phyloP scores from a whole-genome alignment of 2,113 vertebrate species.

The Lonchura striata region DNA sequence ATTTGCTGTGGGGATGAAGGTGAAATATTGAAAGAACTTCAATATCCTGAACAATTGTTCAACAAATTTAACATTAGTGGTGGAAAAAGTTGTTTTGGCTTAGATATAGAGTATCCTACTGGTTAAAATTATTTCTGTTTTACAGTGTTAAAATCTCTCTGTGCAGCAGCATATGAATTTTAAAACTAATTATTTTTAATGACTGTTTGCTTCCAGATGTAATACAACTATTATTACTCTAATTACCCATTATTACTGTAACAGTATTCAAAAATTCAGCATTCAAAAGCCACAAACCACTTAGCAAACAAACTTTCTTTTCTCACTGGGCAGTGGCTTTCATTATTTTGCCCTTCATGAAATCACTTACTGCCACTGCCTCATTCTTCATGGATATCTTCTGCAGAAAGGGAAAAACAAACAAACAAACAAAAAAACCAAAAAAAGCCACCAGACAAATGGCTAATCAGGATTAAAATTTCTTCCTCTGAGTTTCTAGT shows the following conservation, averaged over 20 bases:
- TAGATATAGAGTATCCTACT: not conserved
- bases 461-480: not conserved
- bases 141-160: not conserved
- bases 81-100: not conserved
- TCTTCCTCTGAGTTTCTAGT: not conserved
- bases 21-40: not conserved
- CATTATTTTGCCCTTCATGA: not conserved
- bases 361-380: not conserved
- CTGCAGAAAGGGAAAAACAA: not conserved
- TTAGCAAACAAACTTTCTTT: constrained; percentile 3
- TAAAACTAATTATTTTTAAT: constrained; percentile 47
- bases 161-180: not conserved
- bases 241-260: constrained; percentile 4
- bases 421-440: too few species aligned
- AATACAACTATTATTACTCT: not conserved
- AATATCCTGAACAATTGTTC: not conserved
- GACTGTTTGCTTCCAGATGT: constrained; percentile 1
- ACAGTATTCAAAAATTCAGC: not conserved
- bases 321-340: not conserved
- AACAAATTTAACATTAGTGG: not conserved
- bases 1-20: not conserved
- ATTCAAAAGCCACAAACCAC: not conserved
- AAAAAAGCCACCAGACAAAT: too few species aligned
- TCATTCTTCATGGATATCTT: not conserved
- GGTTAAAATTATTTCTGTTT: not conserved